Base-by-base conservation (phyloP, 2,797 vertebrate genomes). In the Tarsius wallacei region DNA sequence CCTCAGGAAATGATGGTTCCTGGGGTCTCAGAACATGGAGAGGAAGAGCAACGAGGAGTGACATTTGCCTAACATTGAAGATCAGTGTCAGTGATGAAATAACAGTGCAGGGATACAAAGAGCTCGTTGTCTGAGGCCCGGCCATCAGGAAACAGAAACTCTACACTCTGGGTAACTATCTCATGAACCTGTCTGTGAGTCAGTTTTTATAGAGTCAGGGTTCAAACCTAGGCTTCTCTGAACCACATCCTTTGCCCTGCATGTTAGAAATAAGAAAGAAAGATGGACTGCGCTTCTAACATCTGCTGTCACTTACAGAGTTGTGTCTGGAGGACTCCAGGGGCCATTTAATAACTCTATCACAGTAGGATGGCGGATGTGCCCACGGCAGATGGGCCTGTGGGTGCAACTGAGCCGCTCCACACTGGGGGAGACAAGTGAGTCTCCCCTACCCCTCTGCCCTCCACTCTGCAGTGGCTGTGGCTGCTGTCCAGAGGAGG, bases 331-430 rank as follows among this genome's bases (percentile, higher is more conserved):
- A 12, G 33, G 42, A 22, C 33, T 31, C 24, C 0, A 2, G 63
- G 66, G 84, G 74, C 36, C 21, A 0, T 51, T 11, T n/a, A 2
- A 19, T 42, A 42, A 16, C 19, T 59, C 11, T 17, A 5, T n/a
- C 64, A 10, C 0, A 4, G 8, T 1, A 17, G 33, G 26, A 3
- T 7, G 11, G 7, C 8, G 17, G 66, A 22, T 4, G 57, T 77
- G 5, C 66, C 49, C 0, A 0, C 1, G 4, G 59, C 26, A 51
- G 77, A 47, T 22, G 19, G 1, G 24, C 74, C 1, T 1, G 3
- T 21, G 42, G 87, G 31, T 14, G 47, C 55, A 3, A 49, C 51
- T 24, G 22, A 68, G 73, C 53, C 24, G 57, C 68, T 71, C 66
- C 5, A 19, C 57, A 33, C 1, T 49, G 55, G 53, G 63, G 36